phyloP scores from a whole-genome alignment of 2,113 vertebrate genomes.

The Trachemys scripta region DNA sequence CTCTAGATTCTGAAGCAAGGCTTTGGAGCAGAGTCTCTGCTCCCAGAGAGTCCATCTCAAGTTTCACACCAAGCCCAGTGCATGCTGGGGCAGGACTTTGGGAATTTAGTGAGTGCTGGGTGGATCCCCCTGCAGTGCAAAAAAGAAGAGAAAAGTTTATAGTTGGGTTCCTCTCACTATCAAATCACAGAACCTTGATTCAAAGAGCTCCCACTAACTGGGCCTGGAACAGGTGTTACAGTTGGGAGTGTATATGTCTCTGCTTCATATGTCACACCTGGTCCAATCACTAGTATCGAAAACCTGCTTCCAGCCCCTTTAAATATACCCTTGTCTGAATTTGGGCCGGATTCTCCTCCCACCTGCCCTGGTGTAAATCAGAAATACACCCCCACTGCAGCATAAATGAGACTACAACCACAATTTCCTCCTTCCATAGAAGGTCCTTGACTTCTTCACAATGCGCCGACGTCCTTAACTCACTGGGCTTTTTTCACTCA shows the following conservation, averaged over 20 bases:
- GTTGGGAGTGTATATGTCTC: not conserved
- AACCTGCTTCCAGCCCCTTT: not conserved
- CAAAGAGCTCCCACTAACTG: not conserved
- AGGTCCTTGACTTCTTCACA: not conserved
- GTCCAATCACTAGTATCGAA: accelerated
- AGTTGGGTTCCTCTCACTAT: not conserved
- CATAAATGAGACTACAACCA: not conserved
- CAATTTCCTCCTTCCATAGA: not conserved
- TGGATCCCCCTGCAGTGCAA: not conserved
- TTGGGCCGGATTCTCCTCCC: not conserved
- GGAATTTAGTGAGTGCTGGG: not conserved
- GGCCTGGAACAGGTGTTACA: not conserved
- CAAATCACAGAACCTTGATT: not conserved
- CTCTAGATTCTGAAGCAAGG: not conserved
- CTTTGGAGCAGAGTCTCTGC: not conserved
- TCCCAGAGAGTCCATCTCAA: not conserved
- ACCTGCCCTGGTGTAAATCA: accelerated
- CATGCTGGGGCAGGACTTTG: not conserved
- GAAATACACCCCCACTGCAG: not conserved
- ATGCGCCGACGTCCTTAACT: not conserved
- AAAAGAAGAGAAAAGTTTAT: not conserved
- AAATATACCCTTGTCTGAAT: not conserved
- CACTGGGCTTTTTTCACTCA: not conserved
- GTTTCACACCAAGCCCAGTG: not conserved
- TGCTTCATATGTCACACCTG: not conserved